phyloP scores from a whole-genome alignment of 2,888 invertebrate species.

The Tetranychus truncatus region DNA sequence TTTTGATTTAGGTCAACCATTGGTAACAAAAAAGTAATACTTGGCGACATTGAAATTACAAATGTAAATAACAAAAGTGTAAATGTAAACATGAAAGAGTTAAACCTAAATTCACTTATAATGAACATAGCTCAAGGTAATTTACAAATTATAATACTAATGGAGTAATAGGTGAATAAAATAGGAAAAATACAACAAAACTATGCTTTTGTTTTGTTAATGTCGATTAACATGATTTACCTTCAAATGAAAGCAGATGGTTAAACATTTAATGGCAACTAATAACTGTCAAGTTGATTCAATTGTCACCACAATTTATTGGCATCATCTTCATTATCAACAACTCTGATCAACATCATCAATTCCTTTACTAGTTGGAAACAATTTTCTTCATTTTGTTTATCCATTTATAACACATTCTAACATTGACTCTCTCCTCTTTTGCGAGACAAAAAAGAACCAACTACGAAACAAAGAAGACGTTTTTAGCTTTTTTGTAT shows the following conservation, averaged over 20 bases:
- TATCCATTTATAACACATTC: not conserved
- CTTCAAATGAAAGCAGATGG: not conserved
- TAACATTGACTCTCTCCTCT: not conserved
- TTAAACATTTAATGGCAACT: not conserved
- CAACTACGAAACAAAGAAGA: too few relatives aligned
- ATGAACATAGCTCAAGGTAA: not conserved
- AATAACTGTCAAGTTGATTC: not conserved
- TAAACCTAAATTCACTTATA: not conserved
- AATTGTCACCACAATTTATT: not conserved
- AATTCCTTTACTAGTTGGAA: not conserved
- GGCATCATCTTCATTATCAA: not conserved
- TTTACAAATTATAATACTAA: not conserved
- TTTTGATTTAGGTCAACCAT: not conserved
- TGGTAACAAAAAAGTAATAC: not conserved
- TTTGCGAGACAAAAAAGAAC: too few relatives aligned
- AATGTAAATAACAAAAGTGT: not conserved
- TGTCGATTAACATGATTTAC: not conserved
- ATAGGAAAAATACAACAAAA: not conserved
- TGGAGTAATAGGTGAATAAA: conserved; percentile 8
- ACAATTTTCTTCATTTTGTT: not conserved
- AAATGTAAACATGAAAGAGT: not conserved
- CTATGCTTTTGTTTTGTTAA: not conserved
- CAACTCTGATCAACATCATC: not conserved
- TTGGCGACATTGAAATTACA: not conserved
- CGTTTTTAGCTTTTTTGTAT: too few relatives aligned